Evolutionary conservation across 1,140 invertebrate species (phyloP).

Genomic region (Ctenoplectra terminalis): DNA sequence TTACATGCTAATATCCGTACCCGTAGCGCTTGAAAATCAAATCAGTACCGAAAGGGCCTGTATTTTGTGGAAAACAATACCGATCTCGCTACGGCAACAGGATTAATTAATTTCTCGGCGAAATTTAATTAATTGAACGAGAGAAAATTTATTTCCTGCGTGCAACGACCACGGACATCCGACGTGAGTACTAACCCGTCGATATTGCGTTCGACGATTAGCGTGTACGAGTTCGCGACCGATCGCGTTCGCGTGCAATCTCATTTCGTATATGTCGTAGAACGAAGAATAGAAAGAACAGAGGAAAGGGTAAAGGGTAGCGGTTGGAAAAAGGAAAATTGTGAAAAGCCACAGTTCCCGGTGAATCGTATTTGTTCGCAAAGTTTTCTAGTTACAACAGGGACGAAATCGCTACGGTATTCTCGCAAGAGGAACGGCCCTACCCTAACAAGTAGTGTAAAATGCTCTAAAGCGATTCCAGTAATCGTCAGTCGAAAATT

Average conservation of each 20-base stretch:
- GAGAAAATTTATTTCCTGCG: slow-evolving; percentile 60
- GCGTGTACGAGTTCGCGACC: too few relatives aligned
- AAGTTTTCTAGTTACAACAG: slow-evolving; percentile 44
- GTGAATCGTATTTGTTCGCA: slow-evolving; percentile 19
- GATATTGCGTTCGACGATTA: slow-evolving; percentile 14
- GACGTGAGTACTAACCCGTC: neutral
- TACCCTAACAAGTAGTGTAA: slow-evolving; percentile 45
- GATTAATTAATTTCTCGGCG: slow-evolving; percentile 62
- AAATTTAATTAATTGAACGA: slow-evolving; percentile 63
- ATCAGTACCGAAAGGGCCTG: slow-evolving; percentile 34
- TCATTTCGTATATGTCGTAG: neutral
- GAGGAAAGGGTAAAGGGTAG: neutral
- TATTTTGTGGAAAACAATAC: neutral
- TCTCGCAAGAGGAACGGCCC: neutral
- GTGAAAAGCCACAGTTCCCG: slow-evolving; percentile 21
- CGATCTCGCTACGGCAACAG: slow-evolving; percentile 53
- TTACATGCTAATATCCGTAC: too few relatives aligned
- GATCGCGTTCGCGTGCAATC: neutral
- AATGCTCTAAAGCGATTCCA: slow-evolving; percentile 45
- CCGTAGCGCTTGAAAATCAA: too few relatives aligned
- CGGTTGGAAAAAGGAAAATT: neutral
- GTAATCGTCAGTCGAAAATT: slow-evolving; percentile 56
- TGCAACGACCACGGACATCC: slow-evolving; percentile 20
- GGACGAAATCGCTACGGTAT: neutral
- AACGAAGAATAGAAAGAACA: neutral